phyloP scores from a whole-genome alignment of 2,797 vertebrate species.

The Anomalospiza imberbis region DNA sequence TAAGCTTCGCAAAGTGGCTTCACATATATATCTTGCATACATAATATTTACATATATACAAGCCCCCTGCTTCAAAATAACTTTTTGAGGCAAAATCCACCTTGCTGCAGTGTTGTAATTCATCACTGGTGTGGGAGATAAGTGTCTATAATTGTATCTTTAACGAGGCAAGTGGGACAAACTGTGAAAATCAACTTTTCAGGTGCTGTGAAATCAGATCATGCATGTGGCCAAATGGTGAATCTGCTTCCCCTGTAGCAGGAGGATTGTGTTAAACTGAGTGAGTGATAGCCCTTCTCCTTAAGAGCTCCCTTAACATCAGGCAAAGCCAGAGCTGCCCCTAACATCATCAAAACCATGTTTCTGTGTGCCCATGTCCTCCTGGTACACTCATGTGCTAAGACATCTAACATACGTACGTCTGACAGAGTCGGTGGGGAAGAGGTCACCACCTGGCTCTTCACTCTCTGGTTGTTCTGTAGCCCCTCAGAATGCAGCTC shows the following conservation, averaged over 20 bases:
- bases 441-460: constrained; percentile 34
- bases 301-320: not conserved
- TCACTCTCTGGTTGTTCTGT: constrained; percentile 27
- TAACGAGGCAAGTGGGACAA: not conserved
- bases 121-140: not conserved
- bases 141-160: not conserved
- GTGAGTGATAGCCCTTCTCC: not conserved
- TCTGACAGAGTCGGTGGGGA: not conserved
- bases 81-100: not conserved
- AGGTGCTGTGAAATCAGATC: not conserved
- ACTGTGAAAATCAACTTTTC: not conserved
- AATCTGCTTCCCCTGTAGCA: not conserved
- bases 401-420: fast-evolving
- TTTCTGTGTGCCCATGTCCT: not conserved
- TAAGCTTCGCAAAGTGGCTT: not conserved
- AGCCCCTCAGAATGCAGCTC: not conserved
- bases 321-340: not conserved
- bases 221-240: not conserved
- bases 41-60: not conserved
- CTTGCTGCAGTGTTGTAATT: not conserved
- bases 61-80: not conserved
- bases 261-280: not conserved
- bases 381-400: fast-evolving
- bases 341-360: not conserved
- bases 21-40: not conserved